Evolutionary conservation across 1,140 invertebrate genomes (phyloP), one percentile per base, ranked within the genome.

Genomic region (Heliconius hermathena): DNA sequence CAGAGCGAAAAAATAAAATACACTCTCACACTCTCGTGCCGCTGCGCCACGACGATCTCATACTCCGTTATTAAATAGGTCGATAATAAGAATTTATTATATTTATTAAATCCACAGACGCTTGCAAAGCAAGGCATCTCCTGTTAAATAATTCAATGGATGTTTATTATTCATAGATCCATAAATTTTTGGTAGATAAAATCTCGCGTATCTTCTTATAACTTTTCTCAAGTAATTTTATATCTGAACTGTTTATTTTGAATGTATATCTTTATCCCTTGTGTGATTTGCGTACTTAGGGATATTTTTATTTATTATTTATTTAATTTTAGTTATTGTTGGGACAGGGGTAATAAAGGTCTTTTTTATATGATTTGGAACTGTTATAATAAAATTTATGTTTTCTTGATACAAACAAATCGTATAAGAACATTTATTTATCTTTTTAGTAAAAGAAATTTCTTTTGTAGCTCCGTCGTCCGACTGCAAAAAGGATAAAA

Each of bases 101-200:
- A 49, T 76, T 76, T 76, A 70, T 76, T 76, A 76, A 76, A 76
- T 70, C 66, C 74, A 41, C 33, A 1, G 66, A 77, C 76, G 71
- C 70, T 71, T 38, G 66, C 71, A 78, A 78, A 71, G 49, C 76
- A 29, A 29, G 41, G 49, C 76, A 73, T 78, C 52, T 71, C 71
- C 76, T 73, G 76, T 78, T 78, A 78, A 78, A 79, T 74, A 79
- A 79, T 79, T 79, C 78, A 79, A 66, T 74, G 46, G 73, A 60
- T 54, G 71, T 71, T 79, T 79, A 60, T 75, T 79, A 79, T 79
- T 79, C 78, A 79, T 79, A 71, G 78, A 71, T 71, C 73, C 77
- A 66, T 78, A 73, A 78, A 73, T 78, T 72, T 49, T 33, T 71
- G 52, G 52, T 78, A 41, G 57, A 78, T 78, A 78, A 74, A 78